Evolutionary conservation across 1,140 invertebrate species (phyloP), one percentile per base, ranked within the genome.

Genomic region (Brachionus paranguensis): DNA sequence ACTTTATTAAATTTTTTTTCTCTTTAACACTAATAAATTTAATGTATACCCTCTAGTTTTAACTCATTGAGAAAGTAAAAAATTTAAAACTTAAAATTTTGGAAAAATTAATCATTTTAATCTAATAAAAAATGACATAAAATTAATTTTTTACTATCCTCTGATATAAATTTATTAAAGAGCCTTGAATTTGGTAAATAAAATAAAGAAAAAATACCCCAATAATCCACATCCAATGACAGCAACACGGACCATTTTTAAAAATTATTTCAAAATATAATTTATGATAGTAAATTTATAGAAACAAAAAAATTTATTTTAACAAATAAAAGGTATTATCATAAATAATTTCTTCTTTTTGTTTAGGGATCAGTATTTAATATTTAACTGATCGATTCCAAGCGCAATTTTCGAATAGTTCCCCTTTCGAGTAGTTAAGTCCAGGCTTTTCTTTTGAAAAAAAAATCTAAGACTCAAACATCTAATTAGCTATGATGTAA

Each of bases 161-260:
- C 8, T 24, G 24, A 24, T 24, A 1, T 24, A 24, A 0, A 11
- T 50, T 50, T 50, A 47, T 11, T 1, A 47, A 3, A 11, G n/a
- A 50, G 4, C 6, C 17, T 53, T 50, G 7, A 50, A 50, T n/a
- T 14, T 14, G 4, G 17, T 53, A 11, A 14, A 53, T 17, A 37
- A 5, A 37, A 37, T 6, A 37, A 37, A 37, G 5, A 37, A 90
- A 87, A 90, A 90, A 3, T 88, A 85, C 6, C 90, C 90, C 84
- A 91, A 86, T 7, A 87, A 78, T 20, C 90, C 90, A 85, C 88
- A 88, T 70, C 90, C 90, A 79, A 91, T 86, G 20, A 91, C 87
- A 50, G 90, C 88, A 11, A 91, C 86, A 84, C 88, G 88, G 2
- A 91, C 89, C 90, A 90, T 91, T 41, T 11, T 53, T n/a, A 27